These are phyloP conservation scores for Anthrax anthrax DNA, from an alignment of 2,888 invertebrate species.

Conservation along the genomic window DNA sequence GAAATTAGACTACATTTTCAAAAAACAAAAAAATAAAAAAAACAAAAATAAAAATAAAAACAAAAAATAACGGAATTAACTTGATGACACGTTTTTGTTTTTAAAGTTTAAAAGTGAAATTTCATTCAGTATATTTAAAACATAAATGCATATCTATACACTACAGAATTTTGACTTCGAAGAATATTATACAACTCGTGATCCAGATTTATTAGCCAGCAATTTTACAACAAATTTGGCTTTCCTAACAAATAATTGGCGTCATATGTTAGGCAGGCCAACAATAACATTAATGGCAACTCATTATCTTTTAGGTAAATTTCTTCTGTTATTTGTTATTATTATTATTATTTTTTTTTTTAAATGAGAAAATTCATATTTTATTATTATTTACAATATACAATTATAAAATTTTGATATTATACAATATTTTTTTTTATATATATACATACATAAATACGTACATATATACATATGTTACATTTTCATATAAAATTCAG, in stretches of 20 bases:
- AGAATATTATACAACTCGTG: constrained; percentile 93
- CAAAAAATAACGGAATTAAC: too few species aligned
- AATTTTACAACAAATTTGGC: constrained; percentile 87
- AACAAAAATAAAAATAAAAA: too few species aligned
- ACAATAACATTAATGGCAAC: constrained; percentile 81
- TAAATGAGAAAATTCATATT: too few species aligned
- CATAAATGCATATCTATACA: constrained; percentile 1
- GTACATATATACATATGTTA: too few species aligned
- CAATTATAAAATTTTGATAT: too few species aligned
- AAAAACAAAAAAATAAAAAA: too few species aligned
- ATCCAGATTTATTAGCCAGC: constrained; percentile 87
- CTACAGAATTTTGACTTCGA: constrained; percentile 75
- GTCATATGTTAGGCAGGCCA: constrained; percentile 91
- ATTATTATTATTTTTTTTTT: too few species aligned
- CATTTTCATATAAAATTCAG: too few species aligned
- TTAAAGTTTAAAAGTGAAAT: not conserved
- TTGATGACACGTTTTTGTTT: not conserved
- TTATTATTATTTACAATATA: too few species aligned
- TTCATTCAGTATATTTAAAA: not conserved
- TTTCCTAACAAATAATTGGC: constrained; percentile 94
- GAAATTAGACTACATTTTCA: too few species aligned
- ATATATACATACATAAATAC: too few species aligned
- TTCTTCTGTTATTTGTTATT: not conserved
- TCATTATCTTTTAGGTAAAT: constrained; percentile 69
- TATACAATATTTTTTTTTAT: too few species aligned